phyloP scores from a whole-genome alignment of 2,888 invertebrate genomes.

The Pocota personata region DNA sequence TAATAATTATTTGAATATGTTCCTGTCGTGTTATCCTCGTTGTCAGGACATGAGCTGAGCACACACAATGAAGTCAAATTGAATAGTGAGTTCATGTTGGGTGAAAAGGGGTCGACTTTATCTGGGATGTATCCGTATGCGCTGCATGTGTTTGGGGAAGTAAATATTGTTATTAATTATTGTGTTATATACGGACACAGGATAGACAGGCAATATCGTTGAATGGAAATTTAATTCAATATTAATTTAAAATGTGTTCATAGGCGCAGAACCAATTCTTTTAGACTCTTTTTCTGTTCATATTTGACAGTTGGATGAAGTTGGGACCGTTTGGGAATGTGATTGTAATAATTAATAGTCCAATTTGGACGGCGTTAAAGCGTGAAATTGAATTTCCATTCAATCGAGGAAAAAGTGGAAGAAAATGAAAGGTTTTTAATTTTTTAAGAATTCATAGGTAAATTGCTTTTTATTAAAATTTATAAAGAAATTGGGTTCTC shows the following conservation, averaged over 20 bases:
- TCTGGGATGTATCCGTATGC: neutral
- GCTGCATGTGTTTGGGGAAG: conserved; percentile 9
- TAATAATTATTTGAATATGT: conserved; percentile 73
- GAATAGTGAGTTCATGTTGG: conserved; percentile 36
- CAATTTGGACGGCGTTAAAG: conserved; percentile 72
- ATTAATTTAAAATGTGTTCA: conserved; percentile 69
- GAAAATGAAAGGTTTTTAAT: conserved; percentile 41
- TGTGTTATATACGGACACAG: conserved; percentile 56
- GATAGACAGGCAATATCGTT: conserved; percentile 11
- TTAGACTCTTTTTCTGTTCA: conserved; percentile 7
- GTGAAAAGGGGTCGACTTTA: conserved; percentile 13
- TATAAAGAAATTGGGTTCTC: neutral
- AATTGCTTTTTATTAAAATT: conserved; percentile 41
- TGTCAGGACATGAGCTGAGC: conserved; percentile 60
- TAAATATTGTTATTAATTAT: conserved; percentile 73
- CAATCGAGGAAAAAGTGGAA: conserved; percentile 22
- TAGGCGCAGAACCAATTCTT: conserved; percentile 64
- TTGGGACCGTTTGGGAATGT: conserved; percentile 24
- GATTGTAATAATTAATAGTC: conserved; percentile 71
- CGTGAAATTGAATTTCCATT: conserved; percentile 72
- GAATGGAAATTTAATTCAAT: conserved; percentile 68
- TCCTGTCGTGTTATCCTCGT: conserved; percentile 71
- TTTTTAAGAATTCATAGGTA: conserved; percentile 8
- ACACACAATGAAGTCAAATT: conserved; percentile 58
- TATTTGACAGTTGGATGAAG: conserved; percentile 54